Percentiles rank a stretch among this genome's conserved stretches.
Evolutionary conservation across 2,113 vertebrate species (phyloP).

Genomic region (Aptenodytes forsteri): DNA sequence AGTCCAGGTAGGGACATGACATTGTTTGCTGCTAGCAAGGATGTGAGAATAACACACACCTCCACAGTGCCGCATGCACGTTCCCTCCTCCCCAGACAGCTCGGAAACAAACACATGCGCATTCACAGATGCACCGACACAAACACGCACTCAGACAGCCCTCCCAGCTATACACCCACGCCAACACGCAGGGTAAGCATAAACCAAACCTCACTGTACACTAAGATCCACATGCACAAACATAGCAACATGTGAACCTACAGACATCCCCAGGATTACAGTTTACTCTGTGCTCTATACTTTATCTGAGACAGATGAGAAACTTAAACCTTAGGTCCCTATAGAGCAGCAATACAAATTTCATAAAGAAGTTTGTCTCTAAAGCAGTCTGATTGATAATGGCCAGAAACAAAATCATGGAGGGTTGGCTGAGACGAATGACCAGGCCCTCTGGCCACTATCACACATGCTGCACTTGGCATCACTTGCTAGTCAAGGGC

Average conservation of each 20-base stretch:
- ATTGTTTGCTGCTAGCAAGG: conserved; percentile 32
- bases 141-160: not conserved
- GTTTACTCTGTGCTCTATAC: not conserved
- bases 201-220: not conserved
- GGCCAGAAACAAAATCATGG: not conserved
- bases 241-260: not conserved
- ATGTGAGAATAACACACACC: conserved; percentile 27
- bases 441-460: conserved; percentile 12
- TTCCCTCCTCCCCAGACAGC: not conserved
- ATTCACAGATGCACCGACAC: not conserved
- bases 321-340: not conserved
- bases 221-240: not conserved
- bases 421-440: not conserved
- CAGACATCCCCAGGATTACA: not conserved
- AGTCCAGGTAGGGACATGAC: conserved; percentile 18
- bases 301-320: not conserved
- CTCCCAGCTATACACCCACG: not conserved
- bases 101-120: not conserved
- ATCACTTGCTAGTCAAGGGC: not conserved
- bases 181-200: not conserved
- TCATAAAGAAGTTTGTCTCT: not conserved
- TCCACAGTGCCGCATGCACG: not conserved
- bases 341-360: not conserved
- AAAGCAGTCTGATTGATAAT: not conserved
- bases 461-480: not conserved